Conservation (phyloP, 2,113 vertebrate species). For the Poecile atricapillus region DNA sequence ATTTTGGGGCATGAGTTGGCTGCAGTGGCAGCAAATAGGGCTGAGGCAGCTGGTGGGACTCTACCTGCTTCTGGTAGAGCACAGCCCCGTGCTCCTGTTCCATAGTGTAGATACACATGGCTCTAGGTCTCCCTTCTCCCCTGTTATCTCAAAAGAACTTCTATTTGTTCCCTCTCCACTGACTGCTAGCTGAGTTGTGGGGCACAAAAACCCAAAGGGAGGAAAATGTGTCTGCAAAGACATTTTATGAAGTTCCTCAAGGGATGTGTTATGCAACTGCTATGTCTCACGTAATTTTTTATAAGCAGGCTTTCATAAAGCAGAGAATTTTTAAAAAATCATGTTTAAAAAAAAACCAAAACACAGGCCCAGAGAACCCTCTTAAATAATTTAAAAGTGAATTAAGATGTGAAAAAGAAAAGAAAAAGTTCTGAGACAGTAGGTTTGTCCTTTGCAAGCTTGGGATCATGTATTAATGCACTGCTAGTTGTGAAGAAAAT, state of each 20-base stretch:
- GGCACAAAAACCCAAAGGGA: background rate
- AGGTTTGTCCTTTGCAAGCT: background rate
- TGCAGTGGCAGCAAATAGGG: background rate
- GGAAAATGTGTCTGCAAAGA: background rate
- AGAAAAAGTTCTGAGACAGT: background rate
- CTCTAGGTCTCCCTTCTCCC: background rate
- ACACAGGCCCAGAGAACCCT: background rate
- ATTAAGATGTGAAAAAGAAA: background rate
- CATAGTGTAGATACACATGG: fast-evolving
- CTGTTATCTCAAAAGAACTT: background rate
- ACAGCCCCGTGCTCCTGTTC: background rate
- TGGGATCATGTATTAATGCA: background rate
- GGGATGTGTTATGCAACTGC: background rate
- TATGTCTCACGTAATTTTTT: background rate
- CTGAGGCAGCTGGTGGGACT: background rate
- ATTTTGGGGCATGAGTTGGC: background rate
- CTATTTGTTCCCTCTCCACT: background rate
- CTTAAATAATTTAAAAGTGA: background rate
- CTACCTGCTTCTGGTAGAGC: background rate
- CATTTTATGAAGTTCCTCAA: background rate
- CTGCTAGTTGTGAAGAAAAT: background rate
- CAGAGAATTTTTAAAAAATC: background rate
- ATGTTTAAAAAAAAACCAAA: background rate
- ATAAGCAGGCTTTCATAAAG: background rate
- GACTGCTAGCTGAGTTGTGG: background rate